A percentile compares a stretch with the other conserved stretches of the same genome.
phyloP scores from a whole-genome alignment of 2,113 vertebrate genomes.

The Muntiacus muntjak region DNA sequence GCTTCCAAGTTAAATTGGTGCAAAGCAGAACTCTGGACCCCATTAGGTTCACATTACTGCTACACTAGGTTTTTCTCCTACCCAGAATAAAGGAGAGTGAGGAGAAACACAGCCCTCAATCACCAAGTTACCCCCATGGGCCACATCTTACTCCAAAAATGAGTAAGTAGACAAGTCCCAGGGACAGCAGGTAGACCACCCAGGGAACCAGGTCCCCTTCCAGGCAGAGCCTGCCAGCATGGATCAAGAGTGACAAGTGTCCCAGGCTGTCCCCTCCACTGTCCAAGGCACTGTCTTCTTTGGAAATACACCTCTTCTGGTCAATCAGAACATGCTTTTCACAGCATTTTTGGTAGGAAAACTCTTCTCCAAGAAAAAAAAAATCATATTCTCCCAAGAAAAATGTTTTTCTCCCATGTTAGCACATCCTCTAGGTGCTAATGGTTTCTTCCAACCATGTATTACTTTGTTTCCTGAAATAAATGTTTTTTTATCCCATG shows the following conservation, averaged over 20 bases:
- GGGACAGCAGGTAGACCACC: background rate
- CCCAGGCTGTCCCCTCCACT: background rate
- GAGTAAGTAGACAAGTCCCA: background rate
- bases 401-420: background rate
- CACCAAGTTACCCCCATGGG: background rate
- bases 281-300: background rate
- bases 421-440: background rate
- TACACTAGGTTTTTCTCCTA: background rate
- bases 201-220: too few relatives aligned
- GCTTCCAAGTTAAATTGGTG: background rate
- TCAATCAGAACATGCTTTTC: background rate
- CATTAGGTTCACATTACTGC: background rate
- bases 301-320: background rate
- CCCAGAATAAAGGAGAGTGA: background rate
- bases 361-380: background rate
- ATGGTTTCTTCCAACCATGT: background rate
- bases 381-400: background rate
- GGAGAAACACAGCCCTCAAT: background rate
- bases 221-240: background rate
- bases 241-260: fast-evolving
- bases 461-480: background rate
- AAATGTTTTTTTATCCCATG: background rate
- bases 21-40: background rate
- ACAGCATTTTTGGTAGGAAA: too few relatives aligned
- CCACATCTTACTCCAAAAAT: background rate